Base-by-base conservation (phyloP, 2,888 invertebrate genomes). In the Xanthia icteritia region DNA sequence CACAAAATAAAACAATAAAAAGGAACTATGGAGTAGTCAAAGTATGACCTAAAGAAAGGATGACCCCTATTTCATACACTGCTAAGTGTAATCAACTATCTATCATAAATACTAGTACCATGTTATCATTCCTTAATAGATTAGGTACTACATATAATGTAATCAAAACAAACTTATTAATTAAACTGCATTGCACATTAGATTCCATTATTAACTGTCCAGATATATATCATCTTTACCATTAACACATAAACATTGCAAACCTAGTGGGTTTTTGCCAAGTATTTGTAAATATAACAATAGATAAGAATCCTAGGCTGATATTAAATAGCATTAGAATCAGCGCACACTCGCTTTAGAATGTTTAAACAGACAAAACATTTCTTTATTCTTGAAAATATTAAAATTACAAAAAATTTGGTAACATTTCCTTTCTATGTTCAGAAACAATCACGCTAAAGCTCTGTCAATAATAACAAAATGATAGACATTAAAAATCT, bases 151-250 rank as follows among this genome's bases (percentile, higher is more conserved):
- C 39, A 60, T 74, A 58, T 75, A 65, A 67, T 73, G 27, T 63
- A 80, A 68, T 79, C 69, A 86, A 86, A 85, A 85, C 76, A 76
- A 71, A 77, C 45, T 39, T 70, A 77, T 68, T 68, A 77, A 83
- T 83, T 69, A 77, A 51, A 79, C 51, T 58, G 20, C 27, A 58
- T 27, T 68, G 58, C 54, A 65, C 65, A 73, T 81, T 60, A 61
- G 36, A 73, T 66, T 73, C 54, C 15, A 45, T 48, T 39, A 66
- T 63, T 66, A 39, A 73, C 4, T 58, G 9, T 39, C n/a, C n/a
- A 56, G 72, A 48, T 51, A 45, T 56, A 56, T 31, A 31, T 23
- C n/a, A 17, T 63, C 39, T n/a, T 63, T 39, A 70, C 17, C 17
- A 42, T 27, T 61, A 60, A 42, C 15, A 51, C 23, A 11, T 27